phyloP scores from a whole-genome alignment of 2,888 invertebrate genomes.

The Tyria jacobaeae region DNA sequence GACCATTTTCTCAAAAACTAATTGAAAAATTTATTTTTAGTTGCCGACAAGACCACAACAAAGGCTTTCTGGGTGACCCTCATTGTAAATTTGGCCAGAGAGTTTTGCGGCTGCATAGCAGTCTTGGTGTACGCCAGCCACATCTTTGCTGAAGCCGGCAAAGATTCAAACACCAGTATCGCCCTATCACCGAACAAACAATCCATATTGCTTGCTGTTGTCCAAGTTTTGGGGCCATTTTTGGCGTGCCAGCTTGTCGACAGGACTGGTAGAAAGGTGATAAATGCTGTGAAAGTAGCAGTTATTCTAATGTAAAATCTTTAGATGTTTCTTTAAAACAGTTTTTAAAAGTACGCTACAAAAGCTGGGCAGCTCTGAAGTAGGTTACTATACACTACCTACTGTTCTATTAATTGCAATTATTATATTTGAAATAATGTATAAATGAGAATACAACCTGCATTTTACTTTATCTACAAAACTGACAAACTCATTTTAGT shows the following conservation, averaged over 20 bases:
- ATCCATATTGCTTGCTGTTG: conserved; percentile 76
- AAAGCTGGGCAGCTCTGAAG: too few species aligned
- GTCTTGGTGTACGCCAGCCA: conserved; percentile 81
- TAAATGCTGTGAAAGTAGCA: conserved; percentile 6
- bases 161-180: conserved; percentile 62
- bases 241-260: conserved; percentile 80
- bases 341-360: too few species aligned
- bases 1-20: background rate
- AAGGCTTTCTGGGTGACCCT: conserved; percentile 82
- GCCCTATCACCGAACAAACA: conserved; percentile 77
- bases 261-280: conserved; percentile 76
- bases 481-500: too few species aligned
- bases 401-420: too few species aligned
- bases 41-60: conserved; percentile 70
- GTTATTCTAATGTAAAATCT: background rate
- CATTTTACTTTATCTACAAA: too few species aligned
- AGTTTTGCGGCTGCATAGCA: conserved; percentile 82
- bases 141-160: conserved; percentile 75
- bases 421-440: too few species aligned
- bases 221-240: conserved; percentile 79
- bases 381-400: too few species aligned
- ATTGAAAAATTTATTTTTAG: conserved; percentile 50
- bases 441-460: too few species aligned
- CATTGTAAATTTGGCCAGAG: conserved; percentile 75
- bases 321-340: background rate